These are phyloP conservation scores for Ctenopoma kingsleyae DNA, from an alignment of 2,797 vertebrate species.

Conservation along the genomic window DNA sequence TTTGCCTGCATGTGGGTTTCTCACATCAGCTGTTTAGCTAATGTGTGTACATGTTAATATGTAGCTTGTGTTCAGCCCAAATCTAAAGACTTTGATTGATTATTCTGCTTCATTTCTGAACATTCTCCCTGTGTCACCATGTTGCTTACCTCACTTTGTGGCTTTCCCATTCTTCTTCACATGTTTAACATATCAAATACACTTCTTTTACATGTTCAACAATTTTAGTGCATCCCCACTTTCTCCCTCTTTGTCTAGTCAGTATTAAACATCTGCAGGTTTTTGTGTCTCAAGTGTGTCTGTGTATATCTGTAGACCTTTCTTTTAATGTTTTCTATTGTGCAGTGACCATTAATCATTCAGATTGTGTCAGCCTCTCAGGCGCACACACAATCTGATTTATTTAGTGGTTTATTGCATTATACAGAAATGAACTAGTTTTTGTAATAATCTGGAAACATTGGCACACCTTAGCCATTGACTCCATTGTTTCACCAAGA, in stretches of 20 bases:
- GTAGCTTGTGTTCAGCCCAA: slow-evolving; percentile 8
- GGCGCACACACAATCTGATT: slow-evolving; percentile 32
- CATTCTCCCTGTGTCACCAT: background rate
- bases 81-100: slow-evolving; percentile 10
- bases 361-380: slow-evolving; percentile 21
- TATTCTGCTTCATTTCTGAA: too few relatives aligned
- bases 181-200: background rate
- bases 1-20: background rate
- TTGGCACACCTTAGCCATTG: slow-evolving; percentile 62
- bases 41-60: slow-evolving; percentile 15
- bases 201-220: background rate
- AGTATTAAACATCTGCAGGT: slow-evolving; percentile 46
- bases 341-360: slow-evolving; percentile 58
- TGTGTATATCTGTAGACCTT: slow-evolving; percentile 20
- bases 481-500: slow-evolving; percentile 57
- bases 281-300: slow-evolving; percentile 32
- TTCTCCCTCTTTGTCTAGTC: background rate
- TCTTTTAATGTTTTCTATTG: slow-evolving; percentile 42
- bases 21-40: slow-evolving; percentile 26
- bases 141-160: slow-evolving; percentile 11
- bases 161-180: background rate
- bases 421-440: slow-evolving; percentile 58
- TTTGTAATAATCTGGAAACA: slow-evolving; percentile 49
- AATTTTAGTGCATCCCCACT: background rate
- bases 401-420: slow-evolving; percentile 49